Conservation (phyloP, 2,888 invertebrate species). For the Fragum sueziense region DNA sequence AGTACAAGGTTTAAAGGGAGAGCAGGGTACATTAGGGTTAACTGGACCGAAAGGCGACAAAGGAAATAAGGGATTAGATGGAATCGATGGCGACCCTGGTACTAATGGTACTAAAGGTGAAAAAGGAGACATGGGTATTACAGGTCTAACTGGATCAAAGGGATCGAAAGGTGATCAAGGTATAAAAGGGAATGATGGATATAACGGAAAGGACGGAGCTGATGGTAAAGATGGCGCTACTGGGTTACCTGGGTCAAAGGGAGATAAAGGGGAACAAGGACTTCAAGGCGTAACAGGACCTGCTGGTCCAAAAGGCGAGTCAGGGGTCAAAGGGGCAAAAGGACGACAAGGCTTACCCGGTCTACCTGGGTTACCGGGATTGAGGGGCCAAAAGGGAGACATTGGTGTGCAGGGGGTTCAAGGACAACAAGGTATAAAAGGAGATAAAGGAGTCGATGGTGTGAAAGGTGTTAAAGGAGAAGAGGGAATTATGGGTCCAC, state of each 20-base stretch:
- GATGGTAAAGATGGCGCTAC: conserved; percentile 11
- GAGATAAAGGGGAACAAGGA: conserved; percentile 9
- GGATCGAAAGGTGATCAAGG: conserved; percentile 34
- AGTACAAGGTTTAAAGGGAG: conserved; percentile 24
- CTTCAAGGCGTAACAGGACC: conserved; percentile 20
- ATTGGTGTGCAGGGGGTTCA: background rate
- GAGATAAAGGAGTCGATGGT: conserved; percentile 29
- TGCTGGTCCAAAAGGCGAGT: conserved; percentile 22
- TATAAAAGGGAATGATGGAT: conserved; percentile 21
- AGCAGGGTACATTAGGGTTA: conserved; percentile 21
- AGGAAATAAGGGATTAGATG: background rate
- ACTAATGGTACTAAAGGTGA: conserved; percentile 27
- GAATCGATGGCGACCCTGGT: conserved; percentile 21
- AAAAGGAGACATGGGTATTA: conserved; percentile 20
- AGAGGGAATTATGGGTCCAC: background rate
- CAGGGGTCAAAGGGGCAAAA: conserved; percentile 19
- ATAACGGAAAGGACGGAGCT: conserved; percentile 6
- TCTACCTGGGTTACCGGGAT: conserved; percentile 17
- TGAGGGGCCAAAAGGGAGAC: conserved; percentile 5
- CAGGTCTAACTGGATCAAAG: conserved; percentile 6
- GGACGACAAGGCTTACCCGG: conserved; percentile 30
- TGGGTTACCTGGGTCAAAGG: background rate
- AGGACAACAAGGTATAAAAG: conserved; percentile 19
- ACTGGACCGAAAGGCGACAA: conserved; percentile 34
- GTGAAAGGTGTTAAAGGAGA: conserved; percentile 34